Evolutionary conservation across 2,113 vertebrate species (phyloP).

Genomic region (Murina feae): DNA sequence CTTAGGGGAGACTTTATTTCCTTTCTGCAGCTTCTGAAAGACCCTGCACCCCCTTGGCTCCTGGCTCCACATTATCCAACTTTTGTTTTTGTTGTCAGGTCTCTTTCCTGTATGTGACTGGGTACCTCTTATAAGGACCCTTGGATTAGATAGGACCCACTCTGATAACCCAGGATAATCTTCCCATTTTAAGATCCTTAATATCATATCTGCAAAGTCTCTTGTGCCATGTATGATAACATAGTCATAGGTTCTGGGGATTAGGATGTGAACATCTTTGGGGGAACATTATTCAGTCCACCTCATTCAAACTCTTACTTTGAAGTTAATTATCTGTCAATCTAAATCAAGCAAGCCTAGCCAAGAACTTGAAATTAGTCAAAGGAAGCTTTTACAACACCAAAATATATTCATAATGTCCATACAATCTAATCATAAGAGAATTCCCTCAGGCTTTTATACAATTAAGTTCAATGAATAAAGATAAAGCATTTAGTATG

Average conservation of each 20-base stretch:
- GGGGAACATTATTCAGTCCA: not conserved
- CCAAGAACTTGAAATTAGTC: not conserved
- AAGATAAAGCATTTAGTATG: not conserved
- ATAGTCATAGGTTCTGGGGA: not conserved
- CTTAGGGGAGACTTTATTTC: not conserved
- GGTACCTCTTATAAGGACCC: not conserved
- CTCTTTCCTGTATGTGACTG: not conserved
- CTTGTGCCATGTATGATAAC: not conserved
- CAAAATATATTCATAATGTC: not conserved
- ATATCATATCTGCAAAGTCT: not conserved
- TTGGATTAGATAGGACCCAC: not conserved
- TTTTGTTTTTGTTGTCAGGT: not conserved
- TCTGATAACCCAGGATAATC: not conserved
- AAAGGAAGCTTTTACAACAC: not conserved
- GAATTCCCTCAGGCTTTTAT: not conserved
- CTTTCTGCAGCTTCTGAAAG: not conserved
- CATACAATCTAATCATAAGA: conserved; percentile 3
- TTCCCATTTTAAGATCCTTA: not conserved
- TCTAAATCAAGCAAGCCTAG: not conserved
- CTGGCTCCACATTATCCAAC: not conserved
- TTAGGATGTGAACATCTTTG: not conserved
- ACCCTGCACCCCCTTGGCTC: not conserved
- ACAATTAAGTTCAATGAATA: not conserved
- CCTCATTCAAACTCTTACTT: not conserved
- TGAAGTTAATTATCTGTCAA: not conserved